These are phyloP conservation scores for Gadopsis bispinosus DNA, from an alignment of 2,797 vertebrate genomes.

Conservation along the genomic window DNA sequence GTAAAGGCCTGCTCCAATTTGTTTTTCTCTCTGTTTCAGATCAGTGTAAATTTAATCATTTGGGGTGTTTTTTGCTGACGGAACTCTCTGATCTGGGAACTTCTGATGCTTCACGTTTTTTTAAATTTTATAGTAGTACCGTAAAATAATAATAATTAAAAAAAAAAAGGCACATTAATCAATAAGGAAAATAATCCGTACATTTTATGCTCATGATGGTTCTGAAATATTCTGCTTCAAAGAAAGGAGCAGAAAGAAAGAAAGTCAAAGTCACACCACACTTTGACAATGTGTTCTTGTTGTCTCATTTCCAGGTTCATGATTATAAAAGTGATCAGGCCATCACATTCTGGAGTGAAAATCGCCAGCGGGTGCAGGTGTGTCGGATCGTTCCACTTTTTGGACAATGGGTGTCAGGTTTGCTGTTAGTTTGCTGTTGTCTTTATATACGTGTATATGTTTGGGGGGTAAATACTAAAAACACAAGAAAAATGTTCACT, in stretches of 20 bases:
- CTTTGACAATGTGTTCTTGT: constrained; percentile 4
- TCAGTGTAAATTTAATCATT: not conserved
- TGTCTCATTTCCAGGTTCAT: constrained; percentile 64
- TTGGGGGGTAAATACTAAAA: not conserved
- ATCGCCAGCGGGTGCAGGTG: constrained; percentile 78
- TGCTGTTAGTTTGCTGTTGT: not conserved
- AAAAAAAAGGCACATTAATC: not conserved
- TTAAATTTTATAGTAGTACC: too few species aligned
- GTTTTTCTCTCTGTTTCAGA: not conserved
- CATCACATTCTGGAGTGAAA: constrained; percentile 85
- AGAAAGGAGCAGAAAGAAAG: not conserved
- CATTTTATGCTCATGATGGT: not conserved
- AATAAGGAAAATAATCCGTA: not conserved
- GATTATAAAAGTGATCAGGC: constrained; percentile 80
- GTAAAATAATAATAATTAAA: not conserved
- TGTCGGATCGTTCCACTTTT: constrained; percentile 29
- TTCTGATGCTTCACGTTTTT: not conserved
- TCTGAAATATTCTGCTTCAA: not conserved
- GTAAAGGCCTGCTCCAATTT: not conserved
- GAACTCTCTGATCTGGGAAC: not conserved
- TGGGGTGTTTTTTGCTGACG: not conserved
- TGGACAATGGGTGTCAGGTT: not conserved
- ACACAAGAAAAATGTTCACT: not conserved
- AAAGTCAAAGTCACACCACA: not conserved
- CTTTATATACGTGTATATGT: not conserved